phyloP scores from a whole-genome alignment of 1,140 invertebrate species.

The Ips nitidus region DNA sequence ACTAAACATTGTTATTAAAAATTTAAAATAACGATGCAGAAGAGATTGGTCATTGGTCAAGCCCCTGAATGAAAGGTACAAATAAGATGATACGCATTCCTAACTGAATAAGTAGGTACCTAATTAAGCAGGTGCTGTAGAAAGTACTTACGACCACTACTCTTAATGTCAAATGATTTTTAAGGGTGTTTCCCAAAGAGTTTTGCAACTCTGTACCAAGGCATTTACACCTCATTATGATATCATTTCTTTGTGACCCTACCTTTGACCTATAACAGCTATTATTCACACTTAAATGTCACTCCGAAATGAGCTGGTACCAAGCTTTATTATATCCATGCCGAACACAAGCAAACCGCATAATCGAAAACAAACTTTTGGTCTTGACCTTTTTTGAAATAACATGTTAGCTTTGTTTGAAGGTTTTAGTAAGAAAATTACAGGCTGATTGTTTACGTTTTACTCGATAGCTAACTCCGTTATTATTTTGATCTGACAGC shows the following conservation, averaged over 20 bases:
- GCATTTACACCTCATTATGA: neutral
- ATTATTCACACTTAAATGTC: conserved; percentile 8
- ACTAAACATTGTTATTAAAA: too few relatives aligned
- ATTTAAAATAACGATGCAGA: neutral
- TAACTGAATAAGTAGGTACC: too few relatives aligned
- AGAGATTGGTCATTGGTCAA: neutral
- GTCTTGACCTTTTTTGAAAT: conserved; percentile 3
- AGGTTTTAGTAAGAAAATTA: neutral
- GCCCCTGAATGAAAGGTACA: neutral
- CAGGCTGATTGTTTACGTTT: too few relatives aligned
- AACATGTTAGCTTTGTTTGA: neutral
- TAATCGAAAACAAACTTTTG: neutral
- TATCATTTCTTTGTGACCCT: neutral
- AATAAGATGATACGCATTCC: too few relatives aligned
- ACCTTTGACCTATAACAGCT: neutral
- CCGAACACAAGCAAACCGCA: neutral
- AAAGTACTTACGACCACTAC: too few relatives aligned
- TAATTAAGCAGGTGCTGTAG: too few relatives aligned
- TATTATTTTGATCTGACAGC: too few relatives aligned
- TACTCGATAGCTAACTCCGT: too few relatives aligned
- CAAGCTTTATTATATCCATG: neutral
- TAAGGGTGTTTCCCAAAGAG: too few relatives aligned
- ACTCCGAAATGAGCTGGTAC: conserved; percentile 5
- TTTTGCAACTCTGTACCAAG: too few relatives aligned
- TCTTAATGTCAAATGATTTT: too few relatives aligned